Evolutionary conservation across 2,797 vertebrate species (phyloP).

Genomic region (Gephyroberyx darwinii): DNA sequence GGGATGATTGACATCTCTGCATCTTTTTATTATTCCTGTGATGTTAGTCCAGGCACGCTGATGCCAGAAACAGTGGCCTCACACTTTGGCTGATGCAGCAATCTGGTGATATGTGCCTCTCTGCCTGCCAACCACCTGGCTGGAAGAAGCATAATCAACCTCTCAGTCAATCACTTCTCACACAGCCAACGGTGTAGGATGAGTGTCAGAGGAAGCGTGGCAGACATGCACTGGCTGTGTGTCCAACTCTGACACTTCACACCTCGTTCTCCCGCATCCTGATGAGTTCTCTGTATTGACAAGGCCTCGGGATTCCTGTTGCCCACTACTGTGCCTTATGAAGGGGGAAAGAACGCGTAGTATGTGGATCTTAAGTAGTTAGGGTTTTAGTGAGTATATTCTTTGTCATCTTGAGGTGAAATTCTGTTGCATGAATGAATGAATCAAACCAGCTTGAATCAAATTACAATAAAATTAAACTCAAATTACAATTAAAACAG

Average conservation of each 20-base stretch:
- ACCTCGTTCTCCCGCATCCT: conserved; percentile 64
- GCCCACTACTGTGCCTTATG: conserved; percentile 26
- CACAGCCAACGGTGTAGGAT: conserved; percentile 63
- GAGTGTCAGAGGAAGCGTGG: conserved; percentile 68
- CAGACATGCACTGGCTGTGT: conserved; percentile 62
- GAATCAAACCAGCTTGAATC: conserved; percentile 1
- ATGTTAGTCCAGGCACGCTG: conserved; percentile 72
- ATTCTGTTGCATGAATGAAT: conserved; percentile 29
- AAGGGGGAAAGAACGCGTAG: conserved; percentile 32
- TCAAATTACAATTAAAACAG: too few relatives aligned
- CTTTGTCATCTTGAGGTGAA: conserved; percentile 27
- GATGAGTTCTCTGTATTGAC: conserved; percentile 55
- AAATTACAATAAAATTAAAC: conserved; percentile 14
- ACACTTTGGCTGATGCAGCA: conserved; percentile 80
- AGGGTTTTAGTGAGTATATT: conserved; percentile 21
- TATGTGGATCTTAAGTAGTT: too few relatives aligned
- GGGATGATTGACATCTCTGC: conserved; percentile 74
- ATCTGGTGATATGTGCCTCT: conserved; percentile 71
- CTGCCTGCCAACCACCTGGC: conserved; percentile 79
- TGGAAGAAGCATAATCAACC: conserved; percentile 70
- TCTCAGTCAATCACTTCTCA: conserved; percentile 73
- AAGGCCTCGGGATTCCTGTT: conserved; percentile 46
- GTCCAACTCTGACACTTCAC: conserved; percentile 73
- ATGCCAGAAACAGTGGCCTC: conserved; percentile 75
- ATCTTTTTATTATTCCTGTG: conserved; percentile 77